Evolutionary conservation across 1,140 invertebrate species (phyloP).

Genomic region (Daktulosphaira vitifoliae): DNA sequence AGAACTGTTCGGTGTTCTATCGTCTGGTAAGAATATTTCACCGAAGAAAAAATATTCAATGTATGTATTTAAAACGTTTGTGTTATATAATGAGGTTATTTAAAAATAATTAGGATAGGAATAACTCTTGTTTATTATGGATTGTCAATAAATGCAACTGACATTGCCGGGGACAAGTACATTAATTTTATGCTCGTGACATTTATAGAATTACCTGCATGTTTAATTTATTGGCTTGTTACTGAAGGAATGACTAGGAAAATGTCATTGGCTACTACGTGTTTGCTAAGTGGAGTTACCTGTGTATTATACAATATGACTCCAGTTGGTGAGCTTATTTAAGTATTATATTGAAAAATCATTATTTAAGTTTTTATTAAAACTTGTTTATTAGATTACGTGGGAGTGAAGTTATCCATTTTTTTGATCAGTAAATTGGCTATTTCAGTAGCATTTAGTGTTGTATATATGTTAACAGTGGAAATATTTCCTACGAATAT

Average conservation of each 20-base stretch:
- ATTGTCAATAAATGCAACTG: conserved; percentile 51
- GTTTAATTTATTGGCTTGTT: conserved; percentile 33
- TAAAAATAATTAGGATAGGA: too few species aligned
- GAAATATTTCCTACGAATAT: conserved; percentile 63
- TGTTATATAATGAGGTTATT: too few species aligned
- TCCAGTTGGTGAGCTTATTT: conserved; percentile 33
- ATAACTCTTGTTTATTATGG: conserved; percentile 65
- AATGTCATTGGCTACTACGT: conserved; percentile 15
- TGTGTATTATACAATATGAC: conserved; percentile 37
- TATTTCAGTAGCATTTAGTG: conserved; percentile 60
- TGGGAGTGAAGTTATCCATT: conserved; percentile 39
- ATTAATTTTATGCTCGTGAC: conserved; percentile 48
- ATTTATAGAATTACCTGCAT: conserved; percentile 46
- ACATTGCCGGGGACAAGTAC: conserved; percentile 41
- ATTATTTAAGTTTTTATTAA: background rate
- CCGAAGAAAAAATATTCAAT: too few species aligned
- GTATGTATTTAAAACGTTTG: too few species aligned
- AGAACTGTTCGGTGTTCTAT: conserved; percentile 12
- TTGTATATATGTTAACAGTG: conserved; percentile 60
- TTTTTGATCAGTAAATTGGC: conserved; percentile 66
- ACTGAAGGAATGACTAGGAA: conserved; percentile 36
- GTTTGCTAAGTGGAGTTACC: conserved; percentile 36
- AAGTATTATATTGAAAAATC: background rate
- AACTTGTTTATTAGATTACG: conserved; percentile 30
- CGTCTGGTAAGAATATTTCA: conserved; percentile 1